Conservation (phyloP, 2,797 vertebrate species). For the Pangasius krempfi region DNA sequence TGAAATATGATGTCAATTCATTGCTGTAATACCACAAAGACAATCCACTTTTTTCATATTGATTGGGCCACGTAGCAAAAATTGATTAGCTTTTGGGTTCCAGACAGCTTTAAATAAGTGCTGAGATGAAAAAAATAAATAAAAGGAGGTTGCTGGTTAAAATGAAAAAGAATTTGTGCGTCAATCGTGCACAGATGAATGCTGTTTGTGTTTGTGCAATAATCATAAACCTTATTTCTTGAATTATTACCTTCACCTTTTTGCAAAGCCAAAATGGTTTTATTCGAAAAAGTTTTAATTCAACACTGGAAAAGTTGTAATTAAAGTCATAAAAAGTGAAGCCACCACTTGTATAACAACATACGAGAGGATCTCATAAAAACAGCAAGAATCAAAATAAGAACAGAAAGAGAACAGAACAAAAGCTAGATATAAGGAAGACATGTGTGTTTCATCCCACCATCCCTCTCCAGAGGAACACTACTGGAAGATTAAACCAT, state of each 20-base stretch:
- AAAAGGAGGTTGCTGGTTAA: neutral
- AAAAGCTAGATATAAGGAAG: neutral
- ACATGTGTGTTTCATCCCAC: neutral
- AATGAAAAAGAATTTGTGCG: neutral
- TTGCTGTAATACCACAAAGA: neutral
- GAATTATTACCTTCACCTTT: neutral
- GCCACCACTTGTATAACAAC: neutral
- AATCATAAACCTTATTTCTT: neutral
- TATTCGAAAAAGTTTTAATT: neutral
- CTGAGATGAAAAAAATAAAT: neutral
- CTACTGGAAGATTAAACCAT: neutral
- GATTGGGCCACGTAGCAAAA: neutral
- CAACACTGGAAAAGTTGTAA: neutral
- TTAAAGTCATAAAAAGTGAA: neutral
- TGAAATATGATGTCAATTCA: neutral
- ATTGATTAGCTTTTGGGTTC: constrained; percentile 1
- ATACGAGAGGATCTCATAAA: neutral
- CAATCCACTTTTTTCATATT: neutral
- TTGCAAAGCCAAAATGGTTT: neutral
- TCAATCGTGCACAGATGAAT: neutral
- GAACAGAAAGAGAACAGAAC: neutral
- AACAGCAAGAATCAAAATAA: neutral
- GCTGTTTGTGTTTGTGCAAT: neutral
- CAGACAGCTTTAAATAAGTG: constrained; percentile 7
- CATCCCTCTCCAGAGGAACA: neutral